Percentiles rank a stretch among this genome's conserved stretches.
Conservation (phyloP, 2,797 vertebrate species). For the Australoheros facetus region DNA sequence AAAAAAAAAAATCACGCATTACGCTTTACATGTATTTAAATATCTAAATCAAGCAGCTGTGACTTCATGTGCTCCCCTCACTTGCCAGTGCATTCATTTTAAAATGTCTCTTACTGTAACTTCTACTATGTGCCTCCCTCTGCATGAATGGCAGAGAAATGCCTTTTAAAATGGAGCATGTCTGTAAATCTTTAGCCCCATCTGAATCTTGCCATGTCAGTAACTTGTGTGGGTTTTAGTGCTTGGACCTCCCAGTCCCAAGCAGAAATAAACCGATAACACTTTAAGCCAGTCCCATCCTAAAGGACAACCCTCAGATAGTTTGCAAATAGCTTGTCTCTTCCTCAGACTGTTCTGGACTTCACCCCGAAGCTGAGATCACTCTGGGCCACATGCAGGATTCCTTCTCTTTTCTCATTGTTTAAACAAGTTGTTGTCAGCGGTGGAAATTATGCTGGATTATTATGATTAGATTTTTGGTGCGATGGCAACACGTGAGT, state of each 20-base stretch:
- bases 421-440: constrained; percentile 56
- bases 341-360: constrained; percentile 21
- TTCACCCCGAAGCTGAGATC: constrained; percentile 39
- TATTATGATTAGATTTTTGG: constrained; percentile 26
- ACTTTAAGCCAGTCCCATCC: constrained; percentile 22
- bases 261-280: constrained; percentile 43
- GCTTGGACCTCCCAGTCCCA: constrained; percentile 17
- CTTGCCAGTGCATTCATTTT: background rate
- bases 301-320: constrained; percentile 47
- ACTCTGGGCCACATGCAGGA: constrained; percentile 44
- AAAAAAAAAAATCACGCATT: background rate
- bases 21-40: background rate
- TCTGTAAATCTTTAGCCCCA: constrained; percentile 26
- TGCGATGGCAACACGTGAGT: constrained; percentile 49
- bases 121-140: background rate
- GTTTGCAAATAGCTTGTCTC: constrained; percentile 53
- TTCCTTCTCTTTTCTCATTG: constrained; percentile 30
- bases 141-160: background rate
- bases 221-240: constrained; percentile 44
- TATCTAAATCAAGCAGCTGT: background rate
- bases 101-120: background rate
- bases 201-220: constrained; percentile 47
- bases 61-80: background rate
- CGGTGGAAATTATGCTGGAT: constrained; percentile 51
- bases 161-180: constrained; percentile 37